Evolutionary conservation across 1,140 invertebrate species (phyloP).

Genomic region (Calosoma granatense): DNA sequence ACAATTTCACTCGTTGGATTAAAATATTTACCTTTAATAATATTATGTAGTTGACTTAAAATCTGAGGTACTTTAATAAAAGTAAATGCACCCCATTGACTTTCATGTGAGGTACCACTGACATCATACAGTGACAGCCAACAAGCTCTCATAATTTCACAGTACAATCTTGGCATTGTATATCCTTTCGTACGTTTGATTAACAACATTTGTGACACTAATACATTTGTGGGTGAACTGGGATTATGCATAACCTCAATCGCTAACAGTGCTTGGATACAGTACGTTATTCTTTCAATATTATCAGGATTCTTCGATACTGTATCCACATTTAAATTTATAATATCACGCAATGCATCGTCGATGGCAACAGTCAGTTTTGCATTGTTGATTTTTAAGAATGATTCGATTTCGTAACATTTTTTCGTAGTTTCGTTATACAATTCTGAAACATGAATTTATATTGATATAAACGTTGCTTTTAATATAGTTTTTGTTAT

Average conservation of each 20-base stretch:
- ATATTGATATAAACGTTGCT: too few species aligned
- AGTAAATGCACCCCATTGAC: slow-evolving; percentile 87
- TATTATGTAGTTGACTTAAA: slow-evolving; percentile 55
- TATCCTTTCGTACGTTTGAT: slow-evolving; percentile 73
- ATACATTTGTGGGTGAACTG: slow-evolving; percentile 61
- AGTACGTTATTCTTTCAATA: slow-evolving; percentile 58
- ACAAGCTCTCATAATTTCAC: slow-evolving; percentile 80
- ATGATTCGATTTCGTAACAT: slow-evolving; percentile 57
- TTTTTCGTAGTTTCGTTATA: slow-evolving; percentile 60
- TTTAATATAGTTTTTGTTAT: too few species aligned
- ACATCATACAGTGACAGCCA: slow-evolving; percentile 79
- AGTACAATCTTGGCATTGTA: slow-evolving; percentile 60
- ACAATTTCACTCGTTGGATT: too few species aligned
- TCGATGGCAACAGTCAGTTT: slow-evolving; percentile 45
- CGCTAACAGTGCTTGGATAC: slow-evolving; percentile 56
- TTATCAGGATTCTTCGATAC: slow-evolving; percentile 43
- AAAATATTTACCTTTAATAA: slow-evolving; percentile 33
- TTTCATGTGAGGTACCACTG: slow-evolving; percentile 59
- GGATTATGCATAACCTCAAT: slow-evolving; percentile 66
- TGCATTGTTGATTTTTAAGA: slow-evolving; percentile 46
- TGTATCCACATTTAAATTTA: slow-evolving; percentile 52
- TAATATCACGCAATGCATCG: slow-evolving; percentile 37
- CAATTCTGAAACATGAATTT: slow-evolving; percentile 21
- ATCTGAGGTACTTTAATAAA: slow-evolving; percentile 83
- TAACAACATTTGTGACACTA: slow-evolving; percentile 71